Conservation (phyloP, 2,797 vertebrate genomes). For the Protonibea diacanthus region DNA sequence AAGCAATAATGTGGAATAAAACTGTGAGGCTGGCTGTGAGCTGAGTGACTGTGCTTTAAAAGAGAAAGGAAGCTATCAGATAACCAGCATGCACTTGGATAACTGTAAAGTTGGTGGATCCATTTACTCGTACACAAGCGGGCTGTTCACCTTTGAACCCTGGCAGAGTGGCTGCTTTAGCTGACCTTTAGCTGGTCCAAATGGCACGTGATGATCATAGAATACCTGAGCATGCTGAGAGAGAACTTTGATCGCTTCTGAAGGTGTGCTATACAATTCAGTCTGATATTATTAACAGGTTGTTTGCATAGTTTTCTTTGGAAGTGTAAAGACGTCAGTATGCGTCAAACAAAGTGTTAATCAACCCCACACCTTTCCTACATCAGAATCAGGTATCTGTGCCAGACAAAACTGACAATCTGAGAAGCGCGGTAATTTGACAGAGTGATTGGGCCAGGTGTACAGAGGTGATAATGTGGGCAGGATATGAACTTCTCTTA, state of each 20-base stretch:
- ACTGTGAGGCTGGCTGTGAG: constrained; percentile 34
- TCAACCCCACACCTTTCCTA: background rate
- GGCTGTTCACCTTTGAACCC: constrained; percentile 73
- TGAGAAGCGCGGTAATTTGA: background rate
- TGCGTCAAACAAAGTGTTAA: background rate
- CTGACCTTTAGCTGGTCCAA: constrained; percentile 64
- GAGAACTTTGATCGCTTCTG: constrained; percentile 43
- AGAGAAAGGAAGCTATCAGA: constrained; percentile 43
- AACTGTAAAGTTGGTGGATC: constrained; percentile 55
- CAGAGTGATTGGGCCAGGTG: background rate
- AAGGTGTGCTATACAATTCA: constrained; percentile 16
- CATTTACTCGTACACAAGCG: constrained; percentile 57
- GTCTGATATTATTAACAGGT: constrained; percentile 8
- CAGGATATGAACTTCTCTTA: background rate
- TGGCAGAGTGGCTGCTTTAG: constrained; percentile 46
- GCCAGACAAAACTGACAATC: background rate
- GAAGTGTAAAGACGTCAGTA: background rate
- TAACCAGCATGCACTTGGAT: constrained; percentile 51
- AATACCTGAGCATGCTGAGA: constrained; percentile 29
- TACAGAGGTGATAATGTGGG: background rate
- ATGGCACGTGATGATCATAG: constrained; percentile 41
- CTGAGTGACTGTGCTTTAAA: constrained; percentile 20
- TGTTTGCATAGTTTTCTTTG: background rate
- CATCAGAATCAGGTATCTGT: background rate
- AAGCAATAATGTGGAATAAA: constrained; percentile 56